phyloP scores from a whole-genome alignment of 2,888 invertebrate species.

The Cheilosia soror region DNA sequence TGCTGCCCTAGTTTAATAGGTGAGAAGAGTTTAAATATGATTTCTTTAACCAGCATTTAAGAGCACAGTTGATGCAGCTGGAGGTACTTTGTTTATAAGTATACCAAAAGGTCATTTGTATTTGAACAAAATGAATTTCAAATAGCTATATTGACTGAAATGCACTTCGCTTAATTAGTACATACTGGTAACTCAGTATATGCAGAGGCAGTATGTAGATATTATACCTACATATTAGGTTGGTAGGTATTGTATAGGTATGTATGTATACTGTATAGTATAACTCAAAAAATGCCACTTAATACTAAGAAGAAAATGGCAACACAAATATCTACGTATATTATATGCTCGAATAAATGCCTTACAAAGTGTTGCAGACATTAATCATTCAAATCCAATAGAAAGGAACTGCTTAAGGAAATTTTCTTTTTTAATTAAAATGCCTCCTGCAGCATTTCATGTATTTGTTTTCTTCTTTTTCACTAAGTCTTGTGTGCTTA shows the following conservation, averaged over 20 bases:
- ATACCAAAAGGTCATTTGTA: background rate
- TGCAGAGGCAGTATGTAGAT: background rate
- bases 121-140: background rate
- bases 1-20: conserved; percentile 16
- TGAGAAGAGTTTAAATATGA: conserved; percentile 24
- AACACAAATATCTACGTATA: background rate
- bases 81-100: background rate
- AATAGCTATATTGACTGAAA: background rate
- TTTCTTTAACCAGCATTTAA: conserved; percentile 31
- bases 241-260: no score
- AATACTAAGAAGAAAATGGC: no score
- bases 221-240: background rate
- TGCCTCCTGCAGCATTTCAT: conserved; percentile 22
- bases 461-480: conserved; percentile 14
- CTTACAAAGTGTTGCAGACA: conserved; percentile 20
- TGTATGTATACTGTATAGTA: no score
- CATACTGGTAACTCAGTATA: background rate
- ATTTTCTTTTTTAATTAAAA: conserved; percentile 43
- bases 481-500: conserved; percentile 14
- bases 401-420: conserved; percentile 28
- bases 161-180: background rate
- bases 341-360: background rate
- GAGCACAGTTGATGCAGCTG: background rate
- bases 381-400: conserved; percentile 30
- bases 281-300: no score